Base-by-base conservation (phyloP, 53 echinoderm and acorn worm species). In the Astropecten irregularis region DNA sequence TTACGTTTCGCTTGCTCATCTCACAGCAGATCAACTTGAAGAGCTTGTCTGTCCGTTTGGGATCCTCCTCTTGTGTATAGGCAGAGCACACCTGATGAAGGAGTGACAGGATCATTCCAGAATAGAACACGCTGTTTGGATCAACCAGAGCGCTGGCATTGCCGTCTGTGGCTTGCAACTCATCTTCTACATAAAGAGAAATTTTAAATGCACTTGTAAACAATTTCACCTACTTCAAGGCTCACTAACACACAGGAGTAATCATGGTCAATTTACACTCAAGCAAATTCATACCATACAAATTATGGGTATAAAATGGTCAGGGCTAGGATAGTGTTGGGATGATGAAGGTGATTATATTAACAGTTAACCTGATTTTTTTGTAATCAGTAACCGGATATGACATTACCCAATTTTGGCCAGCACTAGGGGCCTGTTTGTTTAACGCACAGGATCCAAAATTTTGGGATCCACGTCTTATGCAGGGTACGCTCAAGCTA, bases 1-100 rank as follows among this genome's bases (percentile, higher is more conserved):
- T 77, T 47, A 92, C 93, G 62, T 93, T 81, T 38, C 71, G 19
- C 6, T 83, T 81, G 40, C 59, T 70, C 48, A 93, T 52, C n/a
- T 82, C 51, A 51, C 68, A 42, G 66, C 90, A 87, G 55, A 90
- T 83, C 23, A 64, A 71, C 25, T 55, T 81, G 68, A 62, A 93
- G 52, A 93, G 42, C 25, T 52, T 64, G 23, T 71, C 72, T 21
- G 60, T 68, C 79, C 77, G 68, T 3, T 49, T 71, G 11, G 59
- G n/a, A 40, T 87, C 81, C n/a, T 87, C 84, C 28, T 69, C 82
- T n/a, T n/a, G n/a, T n/a, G n/a, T n/a, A 52, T 88, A 62, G 8
- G 77, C 77, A 10, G 68, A 42, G 37, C 90, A 90, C 38, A 90
- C 50, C 25, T 85, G 77, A 27, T 90, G 76, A 26, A 93, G 74